Base-by-base conservation (phyloP, 1,140 invertebrate genomes). In the Saccostrea echinata region DNA sequence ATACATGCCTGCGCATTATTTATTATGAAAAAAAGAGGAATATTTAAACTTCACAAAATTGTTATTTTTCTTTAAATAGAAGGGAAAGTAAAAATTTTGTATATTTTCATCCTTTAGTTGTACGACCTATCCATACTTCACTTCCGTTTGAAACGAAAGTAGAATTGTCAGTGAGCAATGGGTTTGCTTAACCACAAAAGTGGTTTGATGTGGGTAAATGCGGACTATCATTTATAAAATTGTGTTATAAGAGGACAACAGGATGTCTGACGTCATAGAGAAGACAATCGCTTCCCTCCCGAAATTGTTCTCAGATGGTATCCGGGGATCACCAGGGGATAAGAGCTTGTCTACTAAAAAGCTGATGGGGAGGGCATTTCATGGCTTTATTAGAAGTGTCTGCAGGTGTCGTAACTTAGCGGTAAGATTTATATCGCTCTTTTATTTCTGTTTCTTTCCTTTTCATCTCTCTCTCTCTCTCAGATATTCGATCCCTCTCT, bases 191-290 rank as follows among this genome's bases (percentile, higher is more conserved):
- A 71, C 24, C 6, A 11, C 64, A 71, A 57, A 21, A 43, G 6
- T 3, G 9, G 43, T 43, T 43, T 43, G 0, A 4, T 2, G 43
- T 9, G 9, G 6, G 43, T 43, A 43, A 43, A 43, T 9, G 43
- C 43, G 43, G 43, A 43, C 4, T 43, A 0, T 43, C 43, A 6
- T 43, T 0, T 8, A 43, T 43, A 43, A 43, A 43, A 43, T 3
- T 9, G 43, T 27, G 30, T 16, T 13, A 76, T 16, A 33, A 30
- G 68, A 76, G 2, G 27, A 33, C 13, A 9, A 27, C 13, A 76
- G 33, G 87, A 91, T 91, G 91, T 91, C 90, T 55, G 91, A 91
- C 52, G 86, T 91, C 27, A 89, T 91, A 27, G 91, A 91, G 84
- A 90, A 90, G 43, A 91, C 91, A 0, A n/a, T 91, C n/a, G 86